Evolutionary conservation across 2,888 invertebrate species (phyloP), one percentile per base, ranked within the genome.

Genomic region (Brachypterus glaber): DNA sequence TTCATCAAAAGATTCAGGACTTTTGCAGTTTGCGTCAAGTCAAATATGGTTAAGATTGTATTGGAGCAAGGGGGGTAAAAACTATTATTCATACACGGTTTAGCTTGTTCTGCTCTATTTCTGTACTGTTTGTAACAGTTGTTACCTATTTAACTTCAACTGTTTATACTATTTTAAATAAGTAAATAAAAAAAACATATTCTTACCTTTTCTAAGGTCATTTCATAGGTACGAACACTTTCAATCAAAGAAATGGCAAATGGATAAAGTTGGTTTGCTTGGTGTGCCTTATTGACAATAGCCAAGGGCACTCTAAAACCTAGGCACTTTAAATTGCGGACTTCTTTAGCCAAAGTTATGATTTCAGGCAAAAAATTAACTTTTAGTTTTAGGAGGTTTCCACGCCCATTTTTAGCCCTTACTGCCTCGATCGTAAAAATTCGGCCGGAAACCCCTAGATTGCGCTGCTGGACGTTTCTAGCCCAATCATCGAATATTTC

Each of bases 401-500:
- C 77, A 48, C 89, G 80, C 36, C 87, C 87, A 35, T 79, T 79
- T 44, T 85, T 76, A 0, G 81, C 77, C 25, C 82, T 75, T 2
- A 80, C 80, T 0, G 81, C 81, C 59, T 96, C 95, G 48, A 96
- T 92, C 2, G 85, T 84, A 60, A 95, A 96, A 50, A 97, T 95
- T 34, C 92, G 78, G 0, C 96, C 96, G 9, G 88, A 83, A 9
- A 95, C 93, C 8, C 92, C 91, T 29, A 95, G 74, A 63, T 95
- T 93, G 38, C 93, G 79, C 63, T 92, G 89, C 60, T 93, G 93
- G 2, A 96, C 82, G 68, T 86, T 90, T 25, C 88, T 76, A 25
- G 92, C 86, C 98, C 98, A 99, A 56, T 97, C 96, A 57, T 98
- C 95, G 62, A 98, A 98, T 32, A 98, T 89, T 62, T 93, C 92